Conservation (phyloP, 1,140 invertebrate species). For the Drosophila ironensis region DNA sequence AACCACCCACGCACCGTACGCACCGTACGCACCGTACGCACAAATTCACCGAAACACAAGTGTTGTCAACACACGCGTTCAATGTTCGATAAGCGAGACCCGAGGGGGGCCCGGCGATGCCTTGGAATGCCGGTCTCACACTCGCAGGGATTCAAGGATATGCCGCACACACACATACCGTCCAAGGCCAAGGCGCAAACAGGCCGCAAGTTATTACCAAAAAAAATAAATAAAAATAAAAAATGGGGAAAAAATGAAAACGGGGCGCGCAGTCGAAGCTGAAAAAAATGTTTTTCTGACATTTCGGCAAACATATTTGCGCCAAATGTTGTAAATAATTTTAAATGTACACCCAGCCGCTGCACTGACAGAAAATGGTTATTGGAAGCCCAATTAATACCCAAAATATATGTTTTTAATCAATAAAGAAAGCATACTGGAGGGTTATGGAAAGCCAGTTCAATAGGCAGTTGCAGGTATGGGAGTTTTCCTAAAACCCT, state of each 20-base stretch:
- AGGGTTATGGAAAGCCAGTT: too few species aligned
- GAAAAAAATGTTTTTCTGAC: conserved; percentile 26
- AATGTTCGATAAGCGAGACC: conserved; percentile 30
- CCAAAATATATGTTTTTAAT: not conserved
- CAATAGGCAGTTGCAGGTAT: too few species aligned
- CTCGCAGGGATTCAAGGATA: conserved; percentile 20
- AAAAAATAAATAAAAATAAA: conserved; percentile 22
- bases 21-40: conserved; percentile 70
- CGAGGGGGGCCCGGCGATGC: not conserved
- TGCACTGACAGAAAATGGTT: not conserved
- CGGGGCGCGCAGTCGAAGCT: conserved; percentile 19
- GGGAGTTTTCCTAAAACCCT: too few species aligned
- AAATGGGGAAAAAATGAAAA: conserved; percentile 30
- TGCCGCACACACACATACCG: conserved; percentile 7
- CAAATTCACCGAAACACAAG: conserved; percentile 80
- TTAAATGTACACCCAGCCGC: conserved; percentile 66
- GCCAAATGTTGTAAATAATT: conserved; percentile 80
- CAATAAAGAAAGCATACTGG: too few species aligned
- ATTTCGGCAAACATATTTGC: conserved; percentile 75
- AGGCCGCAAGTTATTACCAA: conserved; percentile 75
- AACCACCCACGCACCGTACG: not conserved
- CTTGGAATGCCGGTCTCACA: conserved; percentile 21
- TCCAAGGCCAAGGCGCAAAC: conserved; percentile 54
- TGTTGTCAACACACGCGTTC: conserved; percentile 77
- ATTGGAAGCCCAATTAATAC: not conserved